phyloP scores from a whole-genome alignment of 2,888 invertebrate genomes.

The Sicus ferrugineus region DNA sequence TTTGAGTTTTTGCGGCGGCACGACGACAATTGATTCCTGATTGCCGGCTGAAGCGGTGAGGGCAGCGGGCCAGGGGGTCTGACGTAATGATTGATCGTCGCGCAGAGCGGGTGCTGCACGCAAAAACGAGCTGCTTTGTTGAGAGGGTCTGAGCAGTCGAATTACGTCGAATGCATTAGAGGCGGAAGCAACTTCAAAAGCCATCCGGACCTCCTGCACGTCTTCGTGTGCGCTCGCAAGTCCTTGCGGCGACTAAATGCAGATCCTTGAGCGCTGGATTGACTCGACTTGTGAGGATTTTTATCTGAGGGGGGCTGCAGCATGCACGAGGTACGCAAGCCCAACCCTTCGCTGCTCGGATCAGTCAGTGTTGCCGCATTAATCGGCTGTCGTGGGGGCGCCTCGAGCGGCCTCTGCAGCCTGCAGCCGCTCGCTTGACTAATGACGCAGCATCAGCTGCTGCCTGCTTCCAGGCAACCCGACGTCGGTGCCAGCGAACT shows the following conservation, averaged over 20 bases:
- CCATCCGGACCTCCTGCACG: not conserved
- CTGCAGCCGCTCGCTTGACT: not conserved
- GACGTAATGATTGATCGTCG: conserved; percentile 17
- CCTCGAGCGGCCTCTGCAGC: not conserved
- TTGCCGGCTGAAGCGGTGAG: not conserved
- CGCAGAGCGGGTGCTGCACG: not conserved
- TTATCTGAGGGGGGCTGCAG: not conserved
- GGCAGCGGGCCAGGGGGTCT: not conserved
- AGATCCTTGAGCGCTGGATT: not conserved
- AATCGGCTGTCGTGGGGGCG: not conserved
- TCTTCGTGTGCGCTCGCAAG: not conserved
- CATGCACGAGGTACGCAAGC: not conserved
- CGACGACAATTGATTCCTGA: conserved; percentile 26
- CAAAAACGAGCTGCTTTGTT: not conserved
- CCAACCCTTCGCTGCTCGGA: no score
- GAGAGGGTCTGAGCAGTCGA: not conserved
- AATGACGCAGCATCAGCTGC: conserved; percentile 25
- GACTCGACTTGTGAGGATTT: not conserved
- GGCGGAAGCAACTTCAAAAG: not conserved
- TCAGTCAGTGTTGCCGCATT: no score
- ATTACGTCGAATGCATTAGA: not conserved
- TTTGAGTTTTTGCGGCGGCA: conserved; percentile 2
- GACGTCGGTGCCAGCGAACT: no score
- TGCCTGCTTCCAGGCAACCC: not conserved
- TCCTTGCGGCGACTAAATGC: not conserved